Evolutionary conservation across 2,113 vertebrate genomes (phyloP).

Genomic region (Stomatorhinus ivindoensis): DNA sequence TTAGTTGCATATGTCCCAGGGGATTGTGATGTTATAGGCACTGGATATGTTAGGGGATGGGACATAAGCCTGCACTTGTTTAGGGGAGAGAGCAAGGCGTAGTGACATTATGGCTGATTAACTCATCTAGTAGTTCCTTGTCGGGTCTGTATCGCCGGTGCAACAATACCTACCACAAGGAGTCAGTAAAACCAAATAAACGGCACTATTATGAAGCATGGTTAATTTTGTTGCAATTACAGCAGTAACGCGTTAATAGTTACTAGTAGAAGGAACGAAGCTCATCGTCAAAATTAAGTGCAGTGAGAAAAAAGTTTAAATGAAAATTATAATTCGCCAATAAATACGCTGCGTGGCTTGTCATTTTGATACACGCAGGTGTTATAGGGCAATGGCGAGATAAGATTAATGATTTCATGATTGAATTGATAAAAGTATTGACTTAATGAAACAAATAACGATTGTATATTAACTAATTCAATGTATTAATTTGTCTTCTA

Average conservation of each 20-base stretch:
- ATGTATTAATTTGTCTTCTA: neutral
- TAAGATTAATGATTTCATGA: neutral
- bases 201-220: neutral
- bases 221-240: neutral
- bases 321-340: neutral
- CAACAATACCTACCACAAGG: slow-evolving; percentile 3
- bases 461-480: neutral
- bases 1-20: neutral
- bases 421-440: neutral
- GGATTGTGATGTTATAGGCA: neutral
- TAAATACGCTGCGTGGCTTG: neutral
- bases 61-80: neutral
- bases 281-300: neutral
- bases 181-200: slow-evolving; percentile 10
- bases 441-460: neutral
- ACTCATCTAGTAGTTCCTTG: no score
- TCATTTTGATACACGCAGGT: neutral
- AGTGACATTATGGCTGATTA: neutral
- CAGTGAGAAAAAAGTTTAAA: neutral
- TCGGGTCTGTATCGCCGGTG: neutral
- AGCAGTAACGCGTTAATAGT: neutral
- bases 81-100: neutral
- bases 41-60: no score
- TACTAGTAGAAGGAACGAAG: neutral
- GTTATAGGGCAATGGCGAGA: neutral